Base-by-base conservation (phyloP, 2,113 vertebrate species). In the Hippocampus guttulatus region DNA sequence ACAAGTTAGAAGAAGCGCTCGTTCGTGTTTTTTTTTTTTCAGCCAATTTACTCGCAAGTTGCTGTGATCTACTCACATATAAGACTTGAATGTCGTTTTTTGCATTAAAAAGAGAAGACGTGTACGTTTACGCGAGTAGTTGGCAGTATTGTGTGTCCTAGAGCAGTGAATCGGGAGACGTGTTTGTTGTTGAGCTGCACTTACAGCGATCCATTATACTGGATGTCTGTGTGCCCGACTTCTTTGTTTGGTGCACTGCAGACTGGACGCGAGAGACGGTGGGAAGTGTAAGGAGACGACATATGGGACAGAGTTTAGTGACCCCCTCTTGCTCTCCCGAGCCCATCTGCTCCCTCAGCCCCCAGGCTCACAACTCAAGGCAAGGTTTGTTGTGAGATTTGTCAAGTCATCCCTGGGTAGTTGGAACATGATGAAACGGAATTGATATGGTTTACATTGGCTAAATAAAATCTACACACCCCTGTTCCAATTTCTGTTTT, bases 271-370 rank as follows among this genome's bases (percentile, higher is more conserved):
- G 68, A 81, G 79, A 78, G 80, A 80, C 76, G 21, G 75, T 80
- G 85, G 81, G 84, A 76, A 80, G 43, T 74, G 64, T 63, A 81
- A 73, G 78, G 80, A 61, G 10, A 67, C 69, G 84, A 85, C 91
- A 93, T 92, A 93, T 91, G 91, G 92, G 83, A 77, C 76, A 74
- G 82, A 82, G 79, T 87, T 84, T 74, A 75, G 75, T 78, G 51
- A 68, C 25, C 79, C 84, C 82, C 79, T 68, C 81, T 77, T 61
- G 80, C 74, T 61, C 79, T 69, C 60, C 69, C 38, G 69, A 43
- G 69, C 76, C 90, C 90, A 92, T 91, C 89, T 92, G 89, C 88
- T 86, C 74, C 72, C 70, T 76, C 70, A 21, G 67, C 85, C 84
- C 76, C 79, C 51, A 73, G 85, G 85, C 81, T 82, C 70, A 81